Evolutionary conservation across 2,113 vertebrate species (phyloP).

Genomic region (Chionis minor): DNA sequence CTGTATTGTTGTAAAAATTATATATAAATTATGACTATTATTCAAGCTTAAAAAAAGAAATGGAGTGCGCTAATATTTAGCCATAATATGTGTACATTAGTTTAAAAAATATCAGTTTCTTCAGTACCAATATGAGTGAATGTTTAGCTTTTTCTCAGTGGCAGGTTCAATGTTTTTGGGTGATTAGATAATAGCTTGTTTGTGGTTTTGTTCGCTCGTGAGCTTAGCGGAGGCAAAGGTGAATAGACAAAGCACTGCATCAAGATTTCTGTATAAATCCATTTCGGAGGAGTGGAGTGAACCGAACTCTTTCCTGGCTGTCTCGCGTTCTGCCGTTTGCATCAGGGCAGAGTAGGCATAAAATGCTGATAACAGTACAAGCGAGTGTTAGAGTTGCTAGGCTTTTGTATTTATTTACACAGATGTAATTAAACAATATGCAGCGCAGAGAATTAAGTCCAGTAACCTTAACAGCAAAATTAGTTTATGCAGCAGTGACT

Average conservation of each 20-base stretch:
- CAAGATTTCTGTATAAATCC: not conserved
- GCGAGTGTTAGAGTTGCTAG: not conserved
- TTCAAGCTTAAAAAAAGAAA: not conserved
- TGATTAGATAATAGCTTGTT: not conserved
- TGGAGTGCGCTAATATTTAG: not conserved
- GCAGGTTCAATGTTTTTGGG: not conserved
- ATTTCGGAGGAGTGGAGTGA: not conserved
- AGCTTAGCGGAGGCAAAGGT: not conserved
- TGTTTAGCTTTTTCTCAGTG: not conserved
- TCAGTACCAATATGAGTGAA: not conserved
- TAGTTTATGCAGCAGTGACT: not conserved
- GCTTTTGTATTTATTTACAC: not conserved
- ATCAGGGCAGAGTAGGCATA: not conserved
- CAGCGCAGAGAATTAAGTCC: not conserved
- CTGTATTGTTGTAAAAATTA: not conserved
- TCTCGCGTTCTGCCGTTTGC: not conserved
- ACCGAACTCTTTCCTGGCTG: not conserved
- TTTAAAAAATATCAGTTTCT: not conserved
- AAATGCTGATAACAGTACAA: not conserved
- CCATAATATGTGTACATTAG: not conserved
- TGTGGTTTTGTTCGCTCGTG: conserved; percentile 21
- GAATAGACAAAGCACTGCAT: not conserved
- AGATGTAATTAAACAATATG: not conserved
- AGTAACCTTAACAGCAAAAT: conserved; percentile 12
- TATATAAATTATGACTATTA: not conserved